phyloP scores from a whole-genome alignment of 92 coral and sea anemone species.

The Desmophyllum pertusum region DNA sequence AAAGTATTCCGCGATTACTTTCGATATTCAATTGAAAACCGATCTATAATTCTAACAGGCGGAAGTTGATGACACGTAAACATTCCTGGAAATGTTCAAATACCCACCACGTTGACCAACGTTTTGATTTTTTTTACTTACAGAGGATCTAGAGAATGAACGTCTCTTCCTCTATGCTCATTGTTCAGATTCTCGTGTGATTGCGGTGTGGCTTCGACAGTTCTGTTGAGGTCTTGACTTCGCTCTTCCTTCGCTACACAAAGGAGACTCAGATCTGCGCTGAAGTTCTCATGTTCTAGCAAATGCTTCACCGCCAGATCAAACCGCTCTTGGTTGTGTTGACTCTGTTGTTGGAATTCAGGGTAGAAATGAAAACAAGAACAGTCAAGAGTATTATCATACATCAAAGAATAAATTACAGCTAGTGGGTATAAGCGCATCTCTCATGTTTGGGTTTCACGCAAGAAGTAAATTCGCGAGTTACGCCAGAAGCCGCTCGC shows the following conservation, averaged over 20 bases:
- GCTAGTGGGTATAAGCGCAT: no score
- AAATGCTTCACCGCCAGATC: constrained; percentile 77
- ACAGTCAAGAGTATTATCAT: not conserved
- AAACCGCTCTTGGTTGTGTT: constrained; percentile 71
- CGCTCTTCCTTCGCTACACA: not conserved
- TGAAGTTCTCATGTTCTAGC: constrained; percentile 75
- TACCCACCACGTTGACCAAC: no score
- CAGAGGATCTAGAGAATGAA: not conserved
- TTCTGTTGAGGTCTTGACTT: not conserved
- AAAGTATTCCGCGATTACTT: no score
- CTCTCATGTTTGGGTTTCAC: no score
- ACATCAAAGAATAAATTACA: not conserved
- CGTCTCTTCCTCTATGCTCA: not conserved
- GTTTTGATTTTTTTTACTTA: not conserved
- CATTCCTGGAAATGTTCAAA: no score
- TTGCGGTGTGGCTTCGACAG: not conserved
- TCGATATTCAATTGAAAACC: no score
- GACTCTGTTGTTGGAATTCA: constrained; percentile 51
- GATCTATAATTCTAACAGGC: no score
- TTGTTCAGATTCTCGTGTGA: not conserved
- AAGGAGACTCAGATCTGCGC: not conserved
- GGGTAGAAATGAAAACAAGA: not conserved
- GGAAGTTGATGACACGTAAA: no score
- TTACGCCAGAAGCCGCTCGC: no score
- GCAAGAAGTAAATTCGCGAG: no score